Percentiles rank a stretch among this genome's conserved stretches.
Conservation (phyloP, 1,140 invertebrate species). For the Metopolophium dirhodum region DNA sequence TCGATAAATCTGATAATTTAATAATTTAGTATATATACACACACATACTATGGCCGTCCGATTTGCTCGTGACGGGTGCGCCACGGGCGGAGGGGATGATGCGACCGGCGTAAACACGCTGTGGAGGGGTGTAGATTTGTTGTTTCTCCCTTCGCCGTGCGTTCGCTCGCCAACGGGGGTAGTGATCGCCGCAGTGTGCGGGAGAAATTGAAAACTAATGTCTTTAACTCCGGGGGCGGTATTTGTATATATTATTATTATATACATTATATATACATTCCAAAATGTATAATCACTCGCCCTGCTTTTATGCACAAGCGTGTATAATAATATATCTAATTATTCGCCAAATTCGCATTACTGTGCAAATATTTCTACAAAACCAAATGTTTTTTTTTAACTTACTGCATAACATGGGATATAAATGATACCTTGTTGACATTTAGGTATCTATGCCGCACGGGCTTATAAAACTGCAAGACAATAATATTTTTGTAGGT, state of each 20-base stretch:
- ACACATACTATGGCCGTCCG: neutral
- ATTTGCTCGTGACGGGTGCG: slow-evolving; percentile 22
- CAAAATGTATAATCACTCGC: neutral
- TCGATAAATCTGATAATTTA: slow-evolving; percentile 56
- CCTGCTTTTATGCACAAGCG: neutral
- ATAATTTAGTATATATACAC: slow-evolving; percentile 37
- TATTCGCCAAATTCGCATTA: neutral
- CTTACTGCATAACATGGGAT: neutral
- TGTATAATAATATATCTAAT: neutral
- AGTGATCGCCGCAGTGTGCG: neutral
- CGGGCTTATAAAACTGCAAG: too few relatives aligned
- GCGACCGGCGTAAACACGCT: neutral
- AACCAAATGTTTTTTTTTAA: neutral
- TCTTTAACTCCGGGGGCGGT: neutral
- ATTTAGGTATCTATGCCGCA: neutral
- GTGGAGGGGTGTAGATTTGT: slow-evolving; percentile 21
- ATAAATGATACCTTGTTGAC: neutral
- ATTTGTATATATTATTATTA: slow-evolving; percentile 1
- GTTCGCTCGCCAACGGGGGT: neutral
- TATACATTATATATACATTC: too few relatives aligned
- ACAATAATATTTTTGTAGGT: neutral
- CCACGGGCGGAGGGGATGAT: neutral
- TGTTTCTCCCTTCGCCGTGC: neutral
- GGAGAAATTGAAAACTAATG: slow-evolving; percentile 33
- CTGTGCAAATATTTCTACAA: neutral